Evolutionary conservation across 2,113 vertebrate genomes (phyloP).

Genomic region (Peromyscus californicus): DNA sequence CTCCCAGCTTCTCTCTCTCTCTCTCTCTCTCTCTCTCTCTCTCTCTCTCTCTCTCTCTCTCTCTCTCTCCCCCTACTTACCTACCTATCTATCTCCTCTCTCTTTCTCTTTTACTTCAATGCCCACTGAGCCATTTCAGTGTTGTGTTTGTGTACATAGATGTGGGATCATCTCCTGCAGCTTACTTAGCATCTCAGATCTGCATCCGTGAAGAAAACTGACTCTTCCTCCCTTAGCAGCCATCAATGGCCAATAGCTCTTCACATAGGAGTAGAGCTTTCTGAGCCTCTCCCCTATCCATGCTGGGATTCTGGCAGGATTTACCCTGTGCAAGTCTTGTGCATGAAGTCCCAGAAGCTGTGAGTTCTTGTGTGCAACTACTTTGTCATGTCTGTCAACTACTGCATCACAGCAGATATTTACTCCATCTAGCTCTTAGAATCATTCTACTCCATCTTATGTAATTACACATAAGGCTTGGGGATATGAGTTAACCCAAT

Average conservation of each 20-base stretch:
- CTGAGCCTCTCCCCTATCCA: neutral
- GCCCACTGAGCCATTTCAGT: neutral
- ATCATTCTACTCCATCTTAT: neutral
- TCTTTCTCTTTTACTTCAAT: neutral
- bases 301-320: neutral
- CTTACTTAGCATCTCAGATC: neutral
- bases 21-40: no score
- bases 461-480: neutral
- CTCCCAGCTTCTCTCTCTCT: neutral
- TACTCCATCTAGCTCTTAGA: neutral
- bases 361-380: neutral
- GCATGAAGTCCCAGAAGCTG: neutral
- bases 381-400: neutral
- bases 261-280: neutral
- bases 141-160: neutral
- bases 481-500: neutral
- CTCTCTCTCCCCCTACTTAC: no score
- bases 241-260: neutral
- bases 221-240: neutral
- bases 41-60: no score
- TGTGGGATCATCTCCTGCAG: neutral
- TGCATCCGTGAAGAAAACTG: neutral
- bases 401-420: no score
- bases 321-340: neutral
- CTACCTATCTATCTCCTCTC: no score